phyloP scores from a whole-genome alignment of 2,888 invertebrate genomes.

The Melipona beecheii region DNA sequence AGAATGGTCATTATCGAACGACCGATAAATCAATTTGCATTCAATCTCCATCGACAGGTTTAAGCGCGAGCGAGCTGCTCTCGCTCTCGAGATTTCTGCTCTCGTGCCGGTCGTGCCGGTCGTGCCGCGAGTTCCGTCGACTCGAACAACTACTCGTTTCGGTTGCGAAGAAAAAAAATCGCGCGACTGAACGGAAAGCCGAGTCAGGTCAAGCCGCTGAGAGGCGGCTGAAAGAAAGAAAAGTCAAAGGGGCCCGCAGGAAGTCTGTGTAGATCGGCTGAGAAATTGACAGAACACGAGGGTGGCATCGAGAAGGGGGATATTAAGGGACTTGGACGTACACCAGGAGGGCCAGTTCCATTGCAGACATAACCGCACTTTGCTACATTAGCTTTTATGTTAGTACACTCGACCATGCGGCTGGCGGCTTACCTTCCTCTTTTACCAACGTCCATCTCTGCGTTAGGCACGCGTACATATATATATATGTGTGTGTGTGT shows the following conservation, averaged over 20 bases:
- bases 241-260: constrained; percentile 14
- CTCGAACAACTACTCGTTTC: too few relatives aligned
- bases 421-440: constrained; percentile 73
- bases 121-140: too few relatives aligned
- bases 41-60: constrained; percentile 21
- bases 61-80: background rate
- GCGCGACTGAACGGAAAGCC: too few relatives aligned
- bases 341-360: constrained; percentile 64
- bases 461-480: constrained; percentile 44
- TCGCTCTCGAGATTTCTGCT: background rate
- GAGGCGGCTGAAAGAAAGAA: too few relatives aligned
- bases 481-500: too few relatives aligned
- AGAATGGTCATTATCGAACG: constrained; percentile 39
- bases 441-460: constrained; percentile 64
- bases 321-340: constrained; percentile 66
- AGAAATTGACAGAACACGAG: constrained; percentile 60
- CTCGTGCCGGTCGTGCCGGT: too few relatives aligned
- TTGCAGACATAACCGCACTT: constrained; percentile 74
- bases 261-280: constrained; percentile 41
- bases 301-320: constrained; percentile 66
- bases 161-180: too few relatives aligned
- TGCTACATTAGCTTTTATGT: constrained; percentile 81
- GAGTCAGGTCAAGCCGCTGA: constrained; percentile 11
- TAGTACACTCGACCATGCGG: constrained; percentile 72
- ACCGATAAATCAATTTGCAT: constrained; percentile 45